Base-by-base conservation (phyloP, 2,113 vertebrate species). In the Xenus cinereus region DNA sequence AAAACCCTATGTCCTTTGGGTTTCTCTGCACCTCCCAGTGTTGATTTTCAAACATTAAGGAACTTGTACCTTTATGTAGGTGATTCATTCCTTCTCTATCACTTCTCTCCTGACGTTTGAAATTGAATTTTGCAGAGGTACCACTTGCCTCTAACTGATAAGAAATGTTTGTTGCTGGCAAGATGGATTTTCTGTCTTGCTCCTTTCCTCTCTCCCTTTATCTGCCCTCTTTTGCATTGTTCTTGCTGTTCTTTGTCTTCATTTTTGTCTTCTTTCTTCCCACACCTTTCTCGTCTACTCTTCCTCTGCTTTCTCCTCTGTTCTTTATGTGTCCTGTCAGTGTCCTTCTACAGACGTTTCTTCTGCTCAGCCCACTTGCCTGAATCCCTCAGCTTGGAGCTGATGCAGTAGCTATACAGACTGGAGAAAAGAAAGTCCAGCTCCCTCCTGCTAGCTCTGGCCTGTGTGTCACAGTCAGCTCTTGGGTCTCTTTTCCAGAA, bases 51-150 rank as follows among this genome's bases (percentile, higher is more conserved):
- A 14, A 60, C 37, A 62, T 79, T 76, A 82, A 57, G 71, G 53
- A 93, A 32, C 32, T 62, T 4, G 4, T 73, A 80, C 90, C 57
- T 85, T 80, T 77, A 50, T n/a, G 41, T 27, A 86, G 68, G 84
- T 90, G 85, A 90, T 93, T 86, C 72, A 77, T 95, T 91, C 71
- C 28, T 88, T 90, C 68, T 57, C 89, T 94, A 54, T 95, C 87
- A 45, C 78, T 80, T 77, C 59, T 91, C 15, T 90, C 41, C 78
- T 96, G 92, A 95, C 82, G 46, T 93, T 83, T 67, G 87, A 88
- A 96, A 96, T 96, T 94, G 93, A 83, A 90, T 96, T 96, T 96
- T 93, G 79, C 35, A 74, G 79, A 91, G 46, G 67, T 86, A 92
- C 84, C 37, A 87, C 59, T 96, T 84, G 73, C 79, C 37, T 93